Evolutionary conservation across 2,797 vertebrate species (phyloP).

Genomic region (Helicolenus hilgendorfi): DNA sequence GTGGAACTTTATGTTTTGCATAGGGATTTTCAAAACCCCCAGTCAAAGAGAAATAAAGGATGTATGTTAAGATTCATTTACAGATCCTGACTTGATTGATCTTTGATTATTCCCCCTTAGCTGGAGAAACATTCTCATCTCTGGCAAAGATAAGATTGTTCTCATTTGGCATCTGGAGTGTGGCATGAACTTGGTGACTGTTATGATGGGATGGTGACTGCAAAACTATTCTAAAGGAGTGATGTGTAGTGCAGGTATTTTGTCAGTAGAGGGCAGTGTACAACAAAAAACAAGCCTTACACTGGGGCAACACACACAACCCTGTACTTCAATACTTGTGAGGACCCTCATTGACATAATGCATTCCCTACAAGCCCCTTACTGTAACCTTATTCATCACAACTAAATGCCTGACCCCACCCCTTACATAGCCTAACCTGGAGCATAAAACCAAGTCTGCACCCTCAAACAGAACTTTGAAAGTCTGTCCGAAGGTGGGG

Average conservation of each 20-base stretch:
- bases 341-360: not conserved
- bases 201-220: not conserved
- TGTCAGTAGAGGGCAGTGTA: constrained; percentile 59
- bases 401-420: not conserved
- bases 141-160: not conserved
- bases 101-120: not conserved
- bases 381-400: not conserved
- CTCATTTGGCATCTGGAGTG: not conserved
- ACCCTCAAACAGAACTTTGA: not conserved
- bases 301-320: not conserved
- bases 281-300: not conserved
- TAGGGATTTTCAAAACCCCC: not conserved
- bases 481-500: not conserved
- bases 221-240: not conserved
- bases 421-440: not conserved
- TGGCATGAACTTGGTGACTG: not conserved
- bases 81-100: not conserved
- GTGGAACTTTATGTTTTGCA: not conserved
- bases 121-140: not conserved
- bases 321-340: not conserved
- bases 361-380: not conserved
- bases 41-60: not conserved
- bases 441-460: not conserved
- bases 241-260: not conserved
- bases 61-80: not conserved